Evolutionary conservation across 1,140 invertebrate genomes (phyloP), one percentile per base, ranked within the genome.

Genomic region (Macrobrachium rosenbergii): DNA sequence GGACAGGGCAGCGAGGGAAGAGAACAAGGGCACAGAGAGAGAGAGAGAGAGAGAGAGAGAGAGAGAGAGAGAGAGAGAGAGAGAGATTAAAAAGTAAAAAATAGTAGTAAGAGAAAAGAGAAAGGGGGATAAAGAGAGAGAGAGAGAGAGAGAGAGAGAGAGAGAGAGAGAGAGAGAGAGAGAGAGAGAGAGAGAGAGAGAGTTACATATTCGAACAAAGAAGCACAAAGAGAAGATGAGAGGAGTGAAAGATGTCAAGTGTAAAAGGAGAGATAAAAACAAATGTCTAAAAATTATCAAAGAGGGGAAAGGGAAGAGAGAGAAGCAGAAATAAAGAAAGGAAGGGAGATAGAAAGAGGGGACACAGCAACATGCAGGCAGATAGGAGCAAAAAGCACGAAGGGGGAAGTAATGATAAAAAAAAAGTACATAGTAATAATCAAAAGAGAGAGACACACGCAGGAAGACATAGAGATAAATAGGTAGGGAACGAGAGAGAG

Each of bases 221-320:
- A 76, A 28, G 45, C 11, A n/a, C 19, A 45, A 37, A 45, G 73
- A 45, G 73, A 45, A 23, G 72, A 75, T 75, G 72, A 52, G 72
- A 52, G 23, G 28, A 75, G 72, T 45, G 72, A 75, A 52, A 75
- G 72, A 75, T 37, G 52, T 37, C 37, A 52, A 75, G 72, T 45
- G 37, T 23, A 72, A 37, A 72, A 37, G 37, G 67, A 72, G 67
- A 72, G 67, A 72, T 23, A 72, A 37, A 72, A 37, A 72, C 21
- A 72, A 37, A 72, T 72, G 43, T 16, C 14, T 37, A 72, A 37
- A 14, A 72, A 72, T 28, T 28, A 23, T 23, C 14, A 23, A 16
- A 78, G 76, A 52, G n/a, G 52, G 45, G 23, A n/a, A 59, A 58
- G 59, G 45, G 12, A 58, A 78, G 76, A 52, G 76, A 52, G 76